Evolutionary conservation across 2,888 invertebrate species (phyloP).

Genomic region (Melipona bicolor): DNA sequence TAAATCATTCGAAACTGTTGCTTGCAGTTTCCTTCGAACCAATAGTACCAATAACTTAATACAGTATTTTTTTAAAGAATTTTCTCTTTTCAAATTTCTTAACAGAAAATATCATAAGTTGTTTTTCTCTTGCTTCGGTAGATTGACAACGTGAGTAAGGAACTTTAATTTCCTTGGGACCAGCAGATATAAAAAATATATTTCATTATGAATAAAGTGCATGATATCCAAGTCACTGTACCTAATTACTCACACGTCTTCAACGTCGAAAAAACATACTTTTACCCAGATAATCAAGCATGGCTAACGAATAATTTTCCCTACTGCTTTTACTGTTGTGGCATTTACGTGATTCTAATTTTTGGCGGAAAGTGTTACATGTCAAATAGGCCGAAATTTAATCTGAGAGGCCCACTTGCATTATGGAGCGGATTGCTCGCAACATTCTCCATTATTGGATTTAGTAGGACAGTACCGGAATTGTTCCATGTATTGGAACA

Average conservation of each 20-base stretch:
- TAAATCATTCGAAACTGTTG: too few species aligned
- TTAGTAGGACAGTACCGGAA: neutral
- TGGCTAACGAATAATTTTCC: fast-evolving
- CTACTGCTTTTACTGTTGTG: neutral
- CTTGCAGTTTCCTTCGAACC: too few species aligned
- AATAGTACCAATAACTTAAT: too few species aligned
- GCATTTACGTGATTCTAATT: neutral
- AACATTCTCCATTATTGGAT: neutral
- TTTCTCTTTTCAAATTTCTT: too few species aligned
- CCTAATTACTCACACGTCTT: neutral
- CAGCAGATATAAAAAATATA: neutral
- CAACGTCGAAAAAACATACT: neutral
- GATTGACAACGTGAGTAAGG: neutral
- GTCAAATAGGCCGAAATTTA: neutral
- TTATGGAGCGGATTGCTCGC: neutral
- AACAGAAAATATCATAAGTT: too few species aligned
- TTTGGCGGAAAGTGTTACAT: neutral
- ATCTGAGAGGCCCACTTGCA: neutral
- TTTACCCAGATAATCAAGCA: fast-evolving
- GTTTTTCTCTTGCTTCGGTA: too few species aligned
- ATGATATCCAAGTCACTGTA: fast-evolving
- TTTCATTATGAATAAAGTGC: fast-evolving
- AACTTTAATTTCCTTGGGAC: neutral
- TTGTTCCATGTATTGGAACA: neutral
- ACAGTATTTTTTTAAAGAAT: too few species aligned